A percentile compares a stretch with the other conserved stretches of the same genome.
phyloP scores from a whole-genome alignment of 2,888 invertebrate genomes.

The Eilema griseolum region DNA sequence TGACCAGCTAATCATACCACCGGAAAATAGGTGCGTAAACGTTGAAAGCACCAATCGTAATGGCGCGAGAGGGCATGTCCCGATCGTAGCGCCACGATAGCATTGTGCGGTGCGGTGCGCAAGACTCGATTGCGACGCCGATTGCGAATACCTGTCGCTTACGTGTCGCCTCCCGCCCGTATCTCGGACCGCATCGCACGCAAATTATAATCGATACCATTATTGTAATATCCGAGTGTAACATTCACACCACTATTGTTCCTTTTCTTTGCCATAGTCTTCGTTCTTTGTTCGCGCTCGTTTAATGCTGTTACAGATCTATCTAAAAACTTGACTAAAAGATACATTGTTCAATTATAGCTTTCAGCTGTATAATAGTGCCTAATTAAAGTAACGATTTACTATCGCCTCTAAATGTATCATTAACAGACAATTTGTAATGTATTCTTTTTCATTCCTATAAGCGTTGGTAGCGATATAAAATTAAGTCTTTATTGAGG shows the following conservation, averaged over 20 bases:
- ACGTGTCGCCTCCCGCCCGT: slow-evolving; percentile 81
- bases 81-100: slow-evolving; percentile 83
- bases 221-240: slow-evolving; percentile 85
- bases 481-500: slow-evolving; percentile 31
- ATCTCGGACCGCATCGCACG: slow-evolving; percentile 84
- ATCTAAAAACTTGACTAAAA: slow-evolving; percentile 52
- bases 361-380: slow-evolving; percentile 61
- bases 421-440: slow-evolving; percentile 35
- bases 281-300: slow-evolving; percentile 62
- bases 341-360: slow-evolving; percentile 57
- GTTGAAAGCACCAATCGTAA: slow-evolving; percentile 79
- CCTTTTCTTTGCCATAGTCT: slow-evolving; percentile 68
- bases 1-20: slow-evolving; percentile 75
- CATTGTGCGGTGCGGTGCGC: slow-evolving; percentile 80
- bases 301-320: slow-evolving; percentile 57
- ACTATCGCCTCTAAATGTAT: slow-evolving; percentile 44
- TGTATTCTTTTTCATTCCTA: slow-evolving; percentile 31
- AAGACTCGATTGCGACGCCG: slow-evolving; percentile 81
- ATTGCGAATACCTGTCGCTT: slow-evolving; percentile 84
- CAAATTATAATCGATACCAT: slow-evolving; percentile 87
- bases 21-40: slow-evolving; percentile 73
- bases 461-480: slow-evolving; percentile 23
- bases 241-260: slow-evolving; percentile 83
- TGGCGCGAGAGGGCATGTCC: slow-evolving; percentile 81
- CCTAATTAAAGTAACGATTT: slow-evolving; percentile 51